Evolutionary conservation across 2,797 vertebrate genomes (phyloP), one percentile per base, ranked within the genome.

Genomic region (Brachyalestes nurse): DNA sequence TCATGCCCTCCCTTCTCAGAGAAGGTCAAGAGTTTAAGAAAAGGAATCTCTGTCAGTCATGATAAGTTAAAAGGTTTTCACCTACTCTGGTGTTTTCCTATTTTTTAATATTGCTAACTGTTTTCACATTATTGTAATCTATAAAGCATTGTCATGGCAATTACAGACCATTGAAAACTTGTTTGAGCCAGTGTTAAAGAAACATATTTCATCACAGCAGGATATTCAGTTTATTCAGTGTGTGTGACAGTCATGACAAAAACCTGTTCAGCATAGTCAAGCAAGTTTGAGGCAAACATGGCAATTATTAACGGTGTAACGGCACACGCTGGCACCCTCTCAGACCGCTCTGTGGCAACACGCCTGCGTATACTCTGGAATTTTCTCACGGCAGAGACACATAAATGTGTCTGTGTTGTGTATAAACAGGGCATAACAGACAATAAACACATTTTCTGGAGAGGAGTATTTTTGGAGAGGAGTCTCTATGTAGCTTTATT

Each of bases 361-460:
- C 28, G 80, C 60, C 49, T 77, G 25, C 49, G 72, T 61, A 55
- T 45, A 55, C 65, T 58, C 25, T n/a, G 79, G 72, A 75, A 75
- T 82, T 79, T 86, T 84, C 81, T 77, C 84, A 84, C 67, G 70
- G 72, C 9, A 38, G 17, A 19, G 12, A 72, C 78, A 25, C 28
- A 72, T 66, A 66, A 62, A 42, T 75, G 75, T 51, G 5, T 1
- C 51, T 57, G 53, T 75, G 60, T 77, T 65, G 25, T 60, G 78
- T 58, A 23, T 74, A 40, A 81, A 71, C 45, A 67, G 14, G 17
- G 64, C 71, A 42, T 74, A 76, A 69, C 4, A 86, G 61, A 77
- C 51, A 73, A 34, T 38, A 58, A 76, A 65, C 73, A 65, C 47
- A 49, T 49, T 49, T 49, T 45, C 13, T 42, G 42, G 42, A 42